Conservation (phyloP, 2,888 invertebrate species). For the Acrocyrtus sp. region DNA sequence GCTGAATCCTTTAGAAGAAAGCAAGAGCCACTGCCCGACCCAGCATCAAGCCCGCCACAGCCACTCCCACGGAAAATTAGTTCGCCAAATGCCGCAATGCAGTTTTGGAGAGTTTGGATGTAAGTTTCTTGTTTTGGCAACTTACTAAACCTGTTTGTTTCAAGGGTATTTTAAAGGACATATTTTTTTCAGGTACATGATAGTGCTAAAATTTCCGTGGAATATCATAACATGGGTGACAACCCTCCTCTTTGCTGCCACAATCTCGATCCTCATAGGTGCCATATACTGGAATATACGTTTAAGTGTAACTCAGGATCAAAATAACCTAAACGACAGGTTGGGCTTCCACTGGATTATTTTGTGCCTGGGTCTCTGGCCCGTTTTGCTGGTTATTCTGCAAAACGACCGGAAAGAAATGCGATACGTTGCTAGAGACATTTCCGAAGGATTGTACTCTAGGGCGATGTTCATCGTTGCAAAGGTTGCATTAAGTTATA, state of each 20-base stretch:
- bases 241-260: constrained; percentile 80
- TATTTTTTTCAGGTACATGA: constrained; percentile 65
- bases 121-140: constrained; percentile 61
- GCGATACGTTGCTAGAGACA: constrained; percentile 79
- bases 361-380: constrained; percentile 82
- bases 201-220: constrained; percentile 85
- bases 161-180: no score
- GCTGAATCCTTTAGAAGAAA: constrained; percentile 83
- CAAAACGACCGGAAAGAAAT: constrained; percentile 67
- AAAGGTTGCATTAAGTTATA: constrained; percentile 72
- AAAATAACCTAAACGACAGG: constrained; percentile 68
- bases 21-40: constrained; percentile 73
- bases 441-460: constrained; percentile 82
- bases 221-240: constrained; percentile 83
- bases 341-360: constrained; percentile 88
- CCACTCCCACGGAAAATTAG: constrained; percentile 75
- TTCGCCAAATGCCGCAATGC: constrained; percentile 66
- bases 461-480: constrained; percentile 81
- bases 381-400: constrained; percentile 74
- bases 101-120: constrained; percentile 77
- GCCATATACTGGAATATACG: constrained; percentile 92
- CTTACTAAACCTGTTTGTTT: not conserved
- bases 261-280: constrained; percentile 85
- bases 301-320: constrained; percentile 72
- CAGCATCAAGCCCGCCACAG: constrained; percentile 78